These are phyloP conservation scores for Epiblema foenella DNA, from an alignment of 2,888 invertebrate genomes.

Conservation along the genomic window DNA sequence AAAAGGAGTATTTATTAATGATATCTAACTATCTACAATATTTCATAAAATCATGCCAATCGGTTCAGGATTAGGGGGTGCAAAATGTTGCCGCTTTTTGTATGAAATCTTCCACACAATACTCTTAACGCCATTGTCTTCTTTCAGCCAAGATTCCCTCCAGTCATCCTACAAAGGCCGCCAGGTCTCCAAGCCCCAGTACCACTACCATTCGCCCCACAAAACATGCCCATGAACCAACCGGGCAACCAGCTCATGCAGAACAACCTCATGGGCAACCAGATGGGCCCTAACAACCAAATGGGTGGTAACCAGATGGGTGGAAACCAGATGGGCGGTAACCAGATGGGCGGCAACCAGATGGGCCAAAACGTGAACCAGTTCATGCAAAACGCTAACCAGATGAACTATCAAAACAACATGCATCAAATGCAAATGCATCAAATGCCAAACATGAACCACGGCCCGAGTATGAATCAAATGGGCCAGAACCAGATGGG, in stretches of 20 bases:
- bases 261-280: slow-evolving; percentile 50
- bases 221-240: slow-evolving; percentile 53
- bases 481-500: too few species aligned
- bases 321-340: slow-evolving; percentile 42
- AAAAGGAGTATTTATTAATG: too few species aligned
- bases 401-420: slow-evolving; percentile 36
- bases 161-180: slow-evolving; percentile 77
- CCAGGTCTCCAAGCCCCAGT: slow-evolving; percentile 76
- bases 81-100: too few species aligned
- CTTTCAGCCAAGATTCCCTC: slow-evolving; percentile 75
- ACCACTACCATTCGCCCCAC: slow-evolving; percentile 73
- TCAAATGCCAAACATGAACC: slow-evolving; percentile 51
- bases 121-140: neutral
- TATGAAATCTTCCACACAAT: too few species aligned
- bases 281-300: slow-evolving; percentile 62
- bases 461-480: neutral
- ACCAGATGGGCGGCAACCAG: slow-evolving; percentile 48
- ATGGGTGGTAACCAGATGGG: slow-evolving; percentile 49
- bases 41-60: too few species aligned
- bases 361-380: slow-evolving; percentile 48
- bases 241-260: slow-evolving; percentile 54
- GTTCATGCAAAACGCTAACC: slow-evolving; percentile 42
- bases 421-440: slow-evolving; percentile 48
- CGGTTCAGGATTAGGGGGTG: too few species aligned
- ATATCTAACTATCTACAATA: too few species aligned